Conservation (phyloP, 1,140 invertebrate genomes). For the Bombyx mandarina region DNA sequence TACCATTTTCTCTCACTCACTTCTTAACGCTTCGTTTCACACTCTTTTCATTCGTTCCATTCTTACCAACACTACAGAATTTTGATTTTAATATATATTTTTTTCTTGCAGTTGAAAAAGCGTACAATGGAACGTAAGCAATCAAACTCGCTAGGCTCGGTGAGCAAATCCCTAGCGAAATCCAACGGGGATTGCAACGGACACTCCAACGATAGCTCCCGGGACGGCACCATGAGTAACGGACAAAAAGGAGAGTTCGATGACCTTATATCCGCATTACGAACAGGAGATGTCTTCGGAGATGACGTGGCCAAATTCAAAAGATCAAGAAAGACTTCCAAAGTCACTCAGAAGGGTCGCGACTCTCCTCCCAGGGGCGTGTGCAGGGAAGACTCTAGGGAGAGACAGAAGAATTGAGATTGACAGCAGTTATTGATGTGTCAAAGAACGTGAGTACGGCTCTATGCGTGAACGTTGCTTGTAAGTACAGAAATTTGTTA, state of each 20-base stretch:
- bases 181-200: slow-evolving; percentile 68
- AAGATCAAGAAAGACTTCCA: slow-evolving; percentile 79
- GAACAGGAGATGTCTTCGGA: slow-evolving; percentile 97
- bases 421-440: neutral
- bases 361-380: slow-evolving; percentile 75
- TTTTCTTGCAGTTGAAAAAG: slow-evolving; percentile 78
- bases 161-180: slow-evolving; percentile 72
- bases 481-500: neutral
- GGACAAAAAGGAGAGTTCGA: slow-evolving; percentile 92
- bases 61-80: no score
- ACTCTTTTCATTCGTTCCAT: no score
- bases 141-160: slow-evolving; percentile 77
- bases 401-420: slow-evolving; percentile 70
- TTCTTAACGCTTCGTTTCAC: no score
- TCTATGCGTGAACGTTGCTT: neutral
- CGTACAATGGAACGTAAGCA: slow-evolving; percentile 90
- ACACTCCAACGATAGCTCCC: slow-evolving; percentile 49
- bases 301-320: slow-evolving; percentile 96
- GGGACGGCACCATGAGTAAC: slow-evolving; percentile 55
- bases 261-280: slow-evolving; percentile 94
- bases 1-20: no score
- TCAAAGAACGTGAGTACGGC: neutral
- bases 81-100: slow-evolving; percentile 6
- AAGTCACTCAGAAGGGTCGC: slow-evolving; percentile 69
- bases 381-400: slow-evolving; percentile 80